Conservation (phyloP, 2,888 invertebrate genomes). For the Diarsia brunnea region DNA sequence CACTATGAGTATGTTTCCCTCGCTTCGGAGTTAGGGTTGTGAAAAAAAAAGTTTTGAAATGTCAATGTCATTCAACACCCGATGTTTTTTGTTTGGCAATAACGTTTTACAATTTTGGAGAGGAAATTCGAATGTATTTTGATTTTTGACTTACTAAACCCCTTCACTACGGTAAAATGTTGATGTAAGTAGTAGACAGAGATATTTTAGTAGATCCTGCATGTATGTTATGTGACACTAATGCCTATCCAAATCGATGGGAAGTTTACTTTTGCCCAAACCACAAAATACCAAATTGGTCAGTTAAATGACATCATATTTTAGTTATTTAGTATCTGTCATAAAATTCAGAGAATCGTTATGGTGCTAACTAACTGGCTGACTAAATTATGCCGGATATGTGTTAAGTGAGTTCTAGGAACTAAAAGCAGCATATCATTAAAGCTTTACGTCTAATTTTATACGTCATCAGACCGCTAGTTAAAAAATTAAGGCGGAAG, state of each 20-base stretch:
- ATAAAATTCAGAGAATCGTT: constrained; percentile 48
- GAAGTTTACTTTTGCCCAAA: constrained; percentile 13
- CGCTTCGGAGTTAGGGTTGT: constrained; percentile 64
- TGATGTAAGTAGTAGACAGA: not conserved
- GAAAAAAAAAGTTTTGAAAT: constrained; percentile 51
- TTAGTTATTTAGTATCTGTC: constrained; percentile 46
- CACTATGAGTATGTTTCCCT: constrained; percentile 80
- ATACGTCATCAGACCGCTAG: constrained; percentile 8
- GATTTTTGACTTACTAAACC: not conserved
- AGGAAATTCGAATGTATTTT: constrained; percentile 3
- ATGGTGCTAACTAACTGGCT: constrained; percentile 43
- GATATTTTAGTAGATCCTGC: not conserved
- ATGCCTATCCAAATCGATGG: not conserved
- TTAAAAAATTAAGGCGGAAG: not conserved
- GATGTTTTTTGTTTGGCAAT: constrained; percentile 34
- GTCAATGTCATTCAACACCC: constrained; percentile 42
- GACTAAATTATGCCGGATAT: constrained; percentile 52
- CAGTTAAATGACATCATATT: constrained; percentile 50
- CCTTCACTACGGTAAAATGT: not conserved
- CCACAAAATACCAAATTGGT: constrained; percentile 22
- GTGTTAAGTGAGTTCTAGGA: constrained; percentile 48
- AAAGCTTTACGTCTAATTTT: constrained; percentile 19
- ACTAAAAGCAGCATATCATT: constrained; percentile 34
- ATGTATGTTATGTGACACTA: not conserved
- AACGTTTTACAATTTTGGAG: not conserved